These are phyloP conservation scores for Trimorus sp. DNA, from an alignment of 2,888 invertebrate genomes.

Conservation along the genomic window DNA sequence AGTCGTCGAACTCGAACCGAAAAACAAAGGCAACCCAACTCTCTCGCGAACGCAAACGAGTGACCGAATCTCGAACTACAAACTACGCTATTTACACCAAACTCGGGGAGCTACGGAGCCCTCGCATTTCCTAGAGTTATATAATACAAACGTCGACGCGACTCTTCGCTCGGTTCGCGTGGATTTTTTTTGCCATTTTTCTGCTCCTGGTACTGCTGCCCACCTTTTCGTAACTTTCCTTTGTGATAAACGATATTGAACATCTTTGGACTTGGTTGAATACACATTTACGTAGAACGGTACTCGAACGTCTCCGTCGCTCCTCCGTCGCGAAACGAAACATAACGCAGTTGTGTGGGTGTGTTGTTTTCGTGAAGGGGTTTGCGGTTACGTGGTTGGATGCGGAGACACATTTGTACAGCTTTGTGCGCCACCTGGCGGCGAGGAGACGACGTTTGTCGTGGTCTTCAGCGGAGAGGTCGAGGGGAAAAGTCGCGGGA, in stretches of 20 bases:
- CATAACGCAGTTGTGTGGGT: slow-evolving; percentile 36
- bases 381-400: no score
- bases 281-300: slow-evolving; percentile 80
- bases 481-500: slow-evolving; percentile 29
- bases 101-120: slow-evolving; percentile 76
- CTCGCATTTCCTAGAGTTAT: slow-evolving; percentile 78
- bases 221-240: slow-evolving; percentile 57
- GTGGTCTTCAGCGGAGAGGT: slow-evolving; percentile 23
- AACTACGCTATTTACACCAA: slow-evolving; percentile 79
- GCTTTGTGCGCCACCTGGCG: slow-evolving; percentile 10
- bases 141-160: slow-evolving; percentile 79
- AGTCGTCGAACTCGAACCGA: no score
- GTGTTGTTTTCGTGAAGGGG: slow-evolving; percentile 12
- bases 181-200: slow-evolving; percentile 2
- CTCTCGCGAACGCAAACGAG: slow-evolving; percentile 27
- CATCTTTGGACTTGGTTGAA: slow-evolving; percentile 82
- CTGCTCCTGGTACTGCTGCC: neutral
- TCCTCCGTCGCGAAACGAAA: slow-evolving; percentile 33
- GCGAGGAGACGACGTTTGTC: slow-evolving; percentile 5
- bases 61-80: slow-evolving; percentile 44
- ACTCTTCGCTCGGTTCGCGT: slow-evolving; percentile 21
- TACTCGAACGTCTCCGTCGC: slow-evolving; percentile 49
- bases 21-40: slow-evolving; percentile 44
- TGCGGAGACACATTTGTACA: neutral
- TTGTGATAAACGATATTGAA: slow-evolving; percentile 79